Evolutionary conservation across 1,140 invertebrate genomes (phyloP), one percentile per base, ranked within the genome.

Genomic region (Mycetomoellerius zeteki): DNA sequence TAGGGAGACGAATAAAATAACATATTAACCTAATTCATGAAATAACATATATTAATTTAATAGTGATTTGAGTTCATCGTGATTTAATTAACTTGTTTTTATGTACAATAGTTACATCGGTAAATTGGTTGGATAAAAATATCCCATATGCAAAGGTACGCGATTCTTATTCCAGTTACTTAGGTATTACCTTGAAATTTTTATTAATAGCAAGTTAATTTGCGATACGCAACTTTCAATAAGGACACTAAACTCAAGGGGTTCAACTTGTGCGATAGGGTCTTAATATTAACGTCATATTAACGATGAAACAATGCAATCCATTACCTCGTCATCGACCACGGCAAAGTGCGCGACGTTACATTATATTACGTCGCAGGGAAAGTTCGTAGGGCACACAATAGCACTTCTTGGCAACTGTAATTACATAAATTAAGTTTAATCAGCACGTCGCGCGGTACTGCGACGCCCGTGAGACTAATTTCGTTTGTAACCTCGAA

Each of bases 361-460:
- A 72, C 27, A 73, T 30, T 84, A 73, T 60, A 84, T 75, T 75
- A 75, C 43, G 27, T 75, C 54, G 7, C 12, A 5, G 21, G 10
- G 24, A 21, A 86, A 86, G 27, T 89, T 89, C 10, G 43, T 12
- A 7, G 3, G 16, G 33, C 47, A 30, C 69, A 86, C 30, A 75
- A 43, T 56, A 43, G 24, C 62, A 78, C 50, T 87, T 54, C 77
- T 87, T 78, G 88, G 58, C 77, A 78, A 87, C 72, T 73, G 58
- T 78, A 86, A 90, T 90, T 89, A 89, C 64, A 75, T 52, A 73
- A 89, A 84, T 90, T 82, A 67, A 87, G 78, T 89, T 87, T 75
- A 89, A 87, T 90, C 86, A 87, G 65, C 52, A 60, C 56, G 37
- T 37, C 56, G 54, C 37, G 30, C 54, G 33, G 54, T n/a, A 14